A percentile compares a stretch with the other conserved stretches of the same genome.
These are phyloP conservation scores for Eupithecia inturbata DNA, from an alignment of 2,888 invertebrate genomes.

Conservation along the genomic window DNA sequence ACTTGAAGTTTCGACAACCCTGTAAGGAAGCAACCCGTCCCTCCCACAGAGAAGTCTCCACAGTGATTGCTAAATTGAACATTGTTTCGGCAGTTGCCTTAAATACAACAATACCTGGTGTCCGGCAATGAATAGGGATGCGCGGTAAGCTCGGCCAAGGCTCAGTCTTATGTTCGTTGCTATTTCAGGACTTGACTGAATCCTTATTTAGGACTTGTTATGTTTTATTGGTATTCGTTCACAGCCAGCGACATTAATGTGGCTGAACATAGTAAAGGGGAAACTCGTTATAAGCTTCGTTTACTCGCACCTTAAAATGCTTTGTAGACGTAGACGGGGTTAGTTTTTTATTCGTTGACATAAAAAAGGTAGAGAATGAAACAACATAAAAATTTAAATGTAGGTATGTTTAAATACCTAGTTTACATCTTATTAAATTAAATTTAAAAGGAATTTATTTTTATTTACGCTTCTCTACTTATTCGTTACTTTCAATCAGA, in stretches of 20 bases:
- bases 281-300: too few relatives aligned
- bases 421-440: not conserved
- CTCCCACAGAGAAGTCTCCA: constrained; percentile 39
- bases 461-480: too few relatives aligned
- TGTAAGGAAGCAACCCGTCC: constrained; percentile 36
- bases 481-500: not conserved
- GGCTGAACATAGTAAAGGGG: too few relatives aligned
- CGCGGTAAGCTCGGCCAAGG: not conserved
- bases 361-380: not conserved
- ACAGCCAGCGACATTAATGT: too few relatives aligned
- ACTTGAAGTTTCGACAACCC: constrained; percentile 52
- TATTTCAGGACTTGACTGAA: not conserved
- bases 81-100: constrained; percentile 72
- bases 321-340: too few relatives aligned
- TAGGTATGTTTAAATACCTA: not conserved
- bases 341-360: too few relatives aligned
- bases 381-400: not conserved
- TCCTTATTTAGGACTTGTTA: not conserved
- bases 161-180: not conserved
- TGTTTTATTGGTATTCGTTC: too few relatives aligned
- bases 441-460: not conserved
- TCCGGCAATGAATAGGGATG: constrained; percentile 36
- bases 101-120: constrained; percentile 53
- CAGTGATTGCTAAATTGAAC: constrained; percentile 72
- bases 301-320: too few relatives aligned